These are phyloP conservation scores for Ptilodon capucinus DNA, from an alignment of 2,888 invertebrate species.

Conservation along the genomic window DNA sequence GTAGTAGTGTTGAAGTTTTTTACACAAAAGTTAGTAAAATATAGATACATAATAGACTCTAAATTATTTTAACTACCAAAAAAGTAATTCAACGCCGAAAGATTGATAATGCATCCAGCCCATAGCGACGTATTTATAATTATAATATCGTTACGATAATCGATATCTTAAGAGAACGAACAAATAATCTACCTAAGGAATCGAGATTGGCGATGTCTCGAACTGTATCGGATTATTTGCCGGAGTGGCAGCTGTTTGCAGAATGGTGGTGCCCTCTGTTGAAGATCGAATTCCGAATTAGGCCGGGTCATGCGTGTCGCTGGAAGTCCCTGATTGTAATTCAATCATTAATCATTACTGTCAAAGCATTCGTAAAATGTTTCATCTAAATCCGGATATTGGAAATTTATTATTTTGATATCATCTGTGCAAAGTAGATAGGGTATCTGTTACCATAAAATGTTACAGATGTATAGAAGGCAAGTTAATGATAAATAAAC, in stretches of 20 bases:
- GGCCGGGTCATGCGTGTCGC: constrained; percentile 31
- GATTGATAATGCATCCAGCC: not conserved
- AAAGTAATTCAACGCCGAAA: no score
- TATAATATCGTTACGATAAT: constrained; percentile 3
- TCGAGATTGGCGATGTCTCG: constrained; percentile 15
- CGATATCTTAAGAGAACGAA: constrained; percentile 11
- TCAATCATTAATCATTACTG: constrained; percentile 38
- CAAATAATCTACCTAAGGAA: constrained; percentile 25
- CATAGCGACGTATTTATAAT: not conserved
- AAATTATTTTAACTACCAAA: no score
- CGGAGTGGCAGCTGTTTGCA: constrained; percentile 31
- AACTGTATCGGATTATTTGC: constrained; percentile 25
- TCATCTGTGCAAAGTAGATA: not conserved
- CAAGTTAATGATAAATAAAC: no score
- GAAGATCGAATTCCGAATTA: constrained; percentile 46
- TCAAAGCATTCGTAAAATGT: constrained; percentile 26
- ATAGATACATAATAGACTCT: no score
- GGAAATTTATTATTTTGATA: constrained; percentile 16
- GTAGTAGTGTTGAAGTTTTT: no score
- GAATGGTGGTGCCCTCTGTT: constrained; percentile 20
- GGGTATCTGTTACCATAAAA: no score
- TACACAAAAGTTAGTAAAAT: no score
- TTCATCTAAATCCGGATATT: constrained; percentile 24
- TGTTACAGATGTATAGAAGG: no score
- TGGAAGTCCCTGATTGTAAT: constrained; percentile 34